phyloP scores from a whole-genome alignment of 2,797 vertebrate genomes.

The Eulemur mongoz region DNA sequence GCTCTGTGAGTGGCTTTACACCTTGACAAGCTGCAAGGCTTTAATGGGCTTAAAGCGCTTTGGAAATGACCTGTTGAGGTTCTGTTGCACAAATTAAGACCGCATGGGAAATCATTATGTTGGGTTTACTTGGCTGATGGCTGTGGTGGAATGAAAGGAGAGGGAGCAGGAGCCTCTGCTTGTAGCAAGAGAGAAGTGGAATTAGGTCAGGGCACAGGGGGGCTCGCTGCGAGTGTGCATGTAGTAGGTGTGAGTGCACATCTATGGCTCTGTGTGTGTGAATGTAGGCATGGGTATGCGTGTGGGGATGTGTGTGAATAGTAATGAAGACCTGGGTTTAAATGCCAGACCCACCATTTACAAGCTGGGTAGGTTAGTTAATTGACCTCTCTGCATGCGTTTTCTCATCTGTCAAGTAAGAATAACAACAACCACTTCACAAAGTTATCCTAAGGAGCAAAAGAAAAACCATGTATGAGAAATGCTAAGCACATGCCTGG shows the following conservation, averaged over 20 bases:
- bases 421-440: neutral
- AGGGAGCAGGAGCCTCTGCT: neutral
- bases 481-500: neutral
- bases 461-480: neutral
- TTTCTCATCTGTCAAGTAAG: constrained; percentile 54
- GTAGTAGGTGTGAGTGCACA: neutral
- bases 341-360: neutral
- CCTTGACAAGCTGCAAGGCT: neutral
- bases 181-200: neutral
- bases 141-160: constrained; percentile 32
- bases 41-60: constrained; percentile 24
- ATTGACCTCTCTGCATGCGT: neutral
- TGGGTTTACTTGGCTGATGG: constrained; percentile 38
- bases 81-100: neutral
- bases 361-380: neutral
- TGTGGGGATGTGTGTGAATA: neutral
- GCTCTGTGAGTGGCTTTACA: neutral
- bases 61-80: neutral
- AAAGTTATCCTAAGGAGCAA: constrained; percentile 28
- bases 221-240: fast-evolving
- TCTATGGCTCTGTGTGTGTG: neutral
- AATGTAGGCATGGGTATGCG: neutral
- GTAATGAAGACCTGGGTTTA: neutral
- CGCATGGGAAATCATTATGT: neutral
- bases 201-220: neutral